Base-by-base conservation (phyloP, 1,140 invertebrate species). In the Drosophila pectinifera region DNA sequence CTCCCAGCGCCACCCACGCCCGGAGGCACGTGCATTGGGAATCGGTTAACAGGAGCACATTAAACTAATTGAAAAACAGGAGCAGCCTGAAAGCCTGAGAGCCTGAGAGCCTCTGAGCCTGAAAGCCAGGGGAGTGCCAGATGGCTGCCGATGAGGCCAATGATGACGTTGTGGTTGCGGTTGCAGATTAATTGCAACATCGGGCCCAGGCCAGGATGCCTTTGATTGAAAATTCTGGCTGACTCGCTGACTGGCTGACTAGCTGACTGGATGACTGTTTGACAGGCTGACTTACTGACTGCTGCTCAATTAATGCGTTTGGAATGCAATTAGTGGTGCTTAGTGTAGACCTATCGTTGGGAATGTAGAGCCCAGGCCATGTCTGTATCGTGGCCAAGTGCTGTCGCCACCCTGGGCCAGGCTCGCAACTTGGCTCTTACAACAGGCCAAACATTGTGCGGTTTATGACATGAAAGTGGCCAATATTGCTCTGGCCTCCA, bases 1-100 rank as follows among this genome's bases (percentile, higher is more conserved):
- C 16, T 14, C n/a, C 20, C 10, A 11, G 16, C 26, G 6, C 48
- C 24, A 43, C 22, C n/a, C 11, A 69, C 4, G 24, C 8, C 10
- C 4, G 8, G 28, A 26, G 61, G 42, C 55, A 65, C 59, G 49
- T 73, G 67, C 81, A 73, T 56, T 45, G 72, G 45, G 38, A 75
- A 74, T 64, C 70, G 56, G 42, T 75, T 64, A 75, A 43, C 59
- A 59, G 63, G 54, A 57, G 39, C 54, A 39, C 58, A 74, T 62
- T 86, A 78, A 51, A 63, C 75, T 84, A 84, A 84, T 75, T 56
- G 75, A 31, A 80, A 57, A 28, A n/a, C 34, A 49, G 42, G 28
- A 57, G 16, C 26, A 20, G 26, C 36, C 36, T 16, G 13, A 18
- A 7, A 13, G 24, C 28, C 28, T 31, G 28, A 10, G 31, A 20